phyloP scores from a whole-genome alignment of 2,113 vertebrate genomes.

The Paedocypris sp. region DNA sequence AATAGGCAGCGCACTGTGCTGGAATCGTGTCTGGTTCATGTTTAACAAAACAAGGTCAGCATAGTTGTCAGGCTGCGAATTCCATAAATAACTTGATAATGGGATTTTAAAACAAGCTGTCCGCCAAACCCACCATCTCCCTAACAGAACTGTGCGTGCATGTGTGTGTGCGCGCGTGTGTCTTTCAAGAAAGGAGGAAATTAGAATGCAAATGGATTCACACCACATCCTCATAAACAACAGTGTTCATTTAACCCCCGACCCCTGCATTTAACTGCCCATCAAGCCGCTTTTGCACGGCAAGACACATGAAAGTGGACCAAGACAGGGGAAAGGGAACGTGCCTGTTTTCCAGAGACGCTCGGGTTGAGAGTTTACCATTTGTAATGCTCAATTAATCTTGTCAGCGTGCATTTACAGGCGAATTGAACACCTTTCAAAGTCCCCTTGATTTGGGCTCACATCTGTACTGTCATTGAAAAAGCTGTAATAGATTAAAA shows the following conservation, averaged over 20 bases:
- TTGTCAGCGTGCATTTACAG: slow-evolving; percentile 62
- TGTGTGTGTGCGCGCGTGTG: slow-evolving; percentile 12
- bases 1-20: slow-evolving; percentile 72
- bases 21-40: slow-evolving; percentile 95
- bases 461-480: slow-evolving; percentile 47
- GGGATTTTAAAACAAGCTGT: slow-evolving; percentile 98
- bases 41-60: slow-evolving; percentile 99
- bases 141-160: slow-evolving; percentile 30
- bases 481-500: no score
- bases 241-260: slow-evolving; percentile 97
- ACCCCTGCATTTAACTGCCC: slow-evolving; percentile 95
- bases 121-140: slow-evolving; percentile 60
- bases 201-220: slow-evolving; percentile 99
- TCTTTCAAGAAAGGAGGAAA: slow-evolving; percentile 67
- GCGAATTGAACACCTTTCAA: slow-evolving; percentile 54
- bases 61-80: slow-evolving; percentile 84
- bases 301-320: slow-evolving; percentile 59
- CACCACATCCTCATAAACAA: slow-evolving; percentile 98
- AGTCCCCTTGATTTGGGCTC: slow-evolving; percentile 49
- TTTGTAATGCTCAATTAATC: slow-evolving; percentile 77
- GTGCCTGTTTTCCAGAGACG: slow-evolving; percentile 24
- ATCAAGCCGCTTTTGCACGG: slow-evolving; percentile 92
- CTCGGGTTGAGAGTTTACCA: slow-evolving; percentile 56
- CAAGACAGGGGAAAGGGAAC: slow-evolving; percentile 39
- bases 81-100: slow-evolving; percentile 99